phyloP scores from a whole-genome alignment of 1,140 invertebrate species.

The Ceratosolen solmsi region DNA sequence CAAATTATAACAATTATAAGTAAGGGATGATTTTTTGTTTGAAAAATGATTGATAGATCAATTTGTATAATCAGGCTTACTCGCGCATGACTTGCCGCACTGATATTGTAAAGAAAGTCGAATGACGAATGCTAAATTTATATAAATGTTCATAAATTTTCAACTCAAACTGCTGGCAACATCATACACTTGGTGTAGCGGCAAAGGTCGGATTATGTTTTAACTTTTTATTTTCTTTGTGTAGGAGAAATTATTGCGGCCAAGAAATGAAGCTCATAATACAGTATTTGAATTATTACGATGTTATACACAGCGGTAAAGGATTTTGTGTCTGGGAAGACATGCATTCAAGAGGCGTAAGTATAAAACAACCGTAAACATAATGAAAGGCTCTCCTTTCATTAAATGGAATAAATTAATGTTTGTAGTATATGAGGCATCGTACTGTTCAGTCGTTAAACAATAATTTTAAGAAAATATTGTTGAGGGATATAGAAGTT shows the following conservation, averaged over 20 bases:
- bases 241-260: not conserved
- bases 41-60: too few relatives aligned
- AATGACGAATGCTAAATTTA: too few relatives aligned
- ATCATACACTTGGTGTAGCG: too few relatives aligned
- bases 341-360: conserved; percentile 19
- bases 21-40: too few relatives aligned
- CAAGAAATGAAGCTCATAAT: conserved; percentile 18
- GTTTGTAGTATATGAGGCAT: conserved; percentile 23
- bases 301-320: not conserved
- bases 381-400: not conserved
- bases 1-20: too few relatives aligned
- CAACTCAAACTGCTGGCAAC: too few relatives aligned
- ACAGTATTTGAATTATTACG: conserved; percentile 9
- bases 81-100: too few relatives aligned
- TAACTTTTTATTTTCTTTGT: too few relatives aligned
- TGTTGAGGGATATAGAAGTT: conserved; percentile 8
- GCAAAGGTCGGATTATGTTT: too few relatives aligned
- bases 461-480: conserved; percentile 21
- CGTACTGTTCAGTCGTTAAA: conserved; percentile 12
- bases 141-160: too few relatives aligned
- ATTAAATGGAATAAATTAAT: not conserved
- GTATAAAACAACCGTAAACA: not conserved
- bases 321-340: not conserved
- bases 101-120: too few relatives aligned
- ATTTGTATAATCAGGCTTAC: too few relatives aligned